Conservation (phyloP, 2,888 invertebrate genomes). For the Hipparchia semele region DNA sequence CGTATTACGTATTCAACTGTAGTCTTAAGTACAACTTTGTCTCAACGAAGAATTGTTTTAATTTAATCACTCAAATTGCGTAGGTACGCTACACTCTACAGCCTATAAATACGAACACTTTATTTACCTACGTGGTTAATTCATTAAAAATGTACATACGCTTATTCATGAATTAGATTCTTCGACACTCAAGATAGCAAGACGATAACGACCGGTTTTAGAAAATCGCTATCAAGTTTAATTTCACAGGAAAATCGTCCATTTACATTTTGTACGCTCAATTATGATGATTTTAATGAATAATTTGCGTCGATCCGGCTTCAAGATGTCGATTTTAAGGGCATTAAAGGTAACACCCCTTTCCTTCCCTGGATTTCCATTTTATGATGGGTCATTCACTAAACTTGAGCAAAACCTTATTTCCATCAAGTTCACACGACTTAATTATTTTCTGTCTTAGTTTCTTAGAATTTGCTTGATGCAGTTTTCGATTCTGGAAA, state of each 20-base stretch:
- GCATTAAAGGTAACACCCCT: neutral
- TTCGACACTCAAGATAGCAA: constrained; percentile 2
- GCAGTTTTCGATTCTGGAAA: no score
- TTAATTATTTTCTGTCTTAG: no score
- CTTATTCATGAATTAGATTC: constrained; percentile 23
- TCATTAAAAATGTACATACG: neutral
- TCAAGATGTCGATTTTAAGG: constrained; percentile 1
- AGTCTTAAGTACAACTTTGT: neutral
- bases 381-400: neutral
- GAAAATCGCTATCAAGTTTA: constrained; percentile 27
- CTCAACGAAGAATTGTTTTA: constrained; percentile 14
- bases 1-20: constrained; percentile 17
- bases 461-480: neutral
- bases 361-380: neutral
- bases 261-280: constrained; percentile 11
- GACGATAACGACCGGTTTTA: constrained; percentile 24
- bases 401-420: neutral
- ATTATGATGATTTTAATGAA: constrained; percentile 14
- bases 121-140: neutral
- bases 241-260: constrained; percentile 4
- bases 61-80: neutral
- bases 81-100: neutral
- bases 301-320: neutral
- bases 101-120: neutral
- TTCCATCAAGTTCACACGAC: neutral